Base-by-base conservation (phyloP, 2,113 vertebrate species). In the Mobula birostris region DNA sequence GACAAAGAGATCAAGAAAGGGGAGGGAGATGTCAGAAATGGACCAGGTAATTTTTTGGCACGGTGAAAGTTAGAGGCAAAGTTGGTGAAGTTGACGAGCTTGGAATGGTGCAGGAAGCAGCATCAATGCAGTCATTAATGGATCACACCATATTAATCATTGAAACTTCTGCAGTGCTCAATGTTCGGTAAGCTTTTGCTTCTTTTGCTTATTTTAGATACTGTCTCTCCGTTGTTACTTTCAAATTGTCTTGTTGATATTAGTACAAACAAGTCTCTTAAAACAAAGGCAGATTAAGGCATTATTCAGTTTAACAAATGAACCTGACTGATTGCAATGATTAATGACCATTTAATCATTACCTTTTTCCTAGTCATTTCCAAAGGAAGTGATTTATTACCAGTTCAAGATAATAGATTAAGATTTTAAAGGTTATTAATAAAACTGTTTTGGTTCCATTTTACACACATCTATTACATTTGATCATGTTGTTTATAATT, bases 241-340 rank as follows among this genome's bases (percentile, higher is more conserved):
- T 92, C n/a, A 27, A 92, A 92, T 21, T 92, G 17, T 40, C 90
- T 72, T 92, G 66, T 92, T 72, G 72, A 27, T 24, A 40, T 32
- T 92, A 21, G 66, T 32, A 27, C 40, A 66, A 92, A 40, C 19
- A 72, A 21, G 1, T 19, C 21, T 36, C 90, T 48, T 32, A 40
- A 92, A 15, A 92, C 17, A 40, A 14, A 70, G 72, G 19, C 29
- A 70, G 32, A 72, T 92, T 68, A 92, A 68, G 56, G 68, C n/a
- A 70, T 91, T 92, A 72, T 92, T 72, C 36, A 72, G n/a, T 40
- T 27, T 70, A 72, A 36, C 68, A 72, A 92, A 27, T 92, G 90
- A 68, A 70, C 66, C 88, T 68, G n/a, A 36, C 63, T 72, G 32
- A 21, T 7, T 40, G 66, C 19, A 48, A 92, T 72, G 36, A 92